Base-by-base conservation (phyloP, 2,113 vertebrate genomes). In the Thomomys bottae region DNA sequence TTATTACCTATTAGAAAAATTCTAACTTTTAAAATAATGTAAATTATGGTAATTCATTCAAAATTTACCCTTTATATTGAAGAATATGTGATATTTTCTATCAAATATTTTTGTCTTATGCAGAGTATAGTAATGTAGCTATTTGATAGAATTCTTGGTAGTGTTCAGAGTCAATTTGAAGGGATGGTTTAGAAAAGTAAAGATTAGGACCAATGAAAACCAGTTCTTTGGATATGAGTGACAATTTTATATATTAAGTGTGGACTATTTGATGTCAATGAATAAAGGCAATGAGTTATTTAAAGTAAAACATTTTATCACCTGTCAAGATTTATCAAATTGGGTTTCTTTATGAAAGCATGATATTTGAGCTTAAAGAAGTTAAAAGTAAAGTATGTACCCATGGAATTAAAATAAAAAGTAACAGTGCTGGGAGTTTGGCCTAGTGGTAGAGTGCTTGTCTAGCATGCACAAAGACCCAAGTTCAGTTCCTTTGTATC, bases 271-370 rank as follows among this genome's bases (percentile, higher is more conserved):
- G 92, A 94, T 93, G 66, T 5, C 20, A 93, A 59, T 57, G 6
- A 93, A 79, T 79, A 81, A 20, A 34, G 7, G 14, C 12, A 92
- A 92, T 36, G 5, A 96, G 40, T 67, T 94, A 72, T 64, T 90
- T 63, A 95, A 30, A 96, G 8, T 92, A 96, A 93, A 93, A 93
- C 2, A 34, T 67, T 96, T 89, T 94, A 94, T 95, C 63, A 90
- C 2, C 61, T 18, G 5, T 94, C 76, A 95, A 7, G 23, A 66
- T 92, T 96, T 95, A 94, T 94, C 63, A 94, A 82, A 93, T 40
- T 15, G 3, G 28, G 17, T 96, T 94, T 36, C 7, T 40, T 21
- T 57, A 24, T 3, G 61, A 80, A 91, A 70, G 1, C 78, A 92
- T 94, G 64, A 92, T 94, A 2, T 81, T 61, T 83, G 18, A 84